Evolutionary conservation across 2,797 vertebrate genomes (phyloP), one percentile per base, ranked within the genome.

Genomic region (Paedocypris micromegethes): DNA sequence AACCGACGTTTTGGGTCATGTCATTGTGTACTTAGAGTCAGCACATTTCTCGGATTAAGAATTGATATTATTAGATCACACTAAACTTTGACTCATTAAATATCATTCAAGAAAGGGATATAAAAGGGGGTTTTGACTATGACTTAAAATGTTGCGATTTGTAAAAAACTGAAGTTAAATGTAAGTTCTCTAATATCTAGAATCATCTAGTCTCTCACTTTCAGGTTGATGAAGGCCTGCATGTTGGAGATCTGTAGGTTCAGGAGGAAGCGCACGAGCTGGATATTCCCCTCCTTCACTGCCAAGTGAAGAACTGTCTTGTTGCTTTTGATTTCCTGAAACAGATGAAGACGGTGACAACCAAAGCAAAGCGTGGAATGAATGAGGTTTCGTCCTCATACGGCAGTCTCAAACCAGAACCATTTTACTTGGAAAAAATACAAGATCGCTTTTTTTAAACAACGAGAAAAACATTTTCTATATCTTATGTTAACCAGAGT

Each of bases 251-350:
- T 81, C 0, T 87, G 87, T 58, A 88, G 80, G 8, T 79, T 85
- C 51, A 95, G 86, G 65, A 96, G 87, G 76, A 90, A 87, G 44
- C 86, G 88, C 40, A 93, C 91, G 64, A 96, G 79, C 2, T 89
- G 79, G 1, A 93, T 77, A 76, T 96, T 95, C 72, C 89, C 93
- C 9, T 93, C 93, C 80, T 95, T 93, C 9, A 96, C 94, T 2
- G 93, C 91, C 81, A 95, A 83, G 72, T 96, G 94, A 57, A 96
- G 82, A 45, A 90, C 87, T 0, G 93, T 94, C 85, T 94, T 94
- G 80, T 90, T 95, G 80, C 93, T 96, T 87, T 96, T 96, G 80
- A 95, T 91, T 83, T 96, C 94, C 94, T 96, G 79, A 74, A 82
- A 85, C 60, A 64, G 53, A 61, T 5, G 73, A 39, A 61, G 73